Percentiles rank a stretch among this genome's conserved stretches.
Conservation (phyloP, 2,888 invertebrate species). For the Cheilosia vulpina region DNA sequence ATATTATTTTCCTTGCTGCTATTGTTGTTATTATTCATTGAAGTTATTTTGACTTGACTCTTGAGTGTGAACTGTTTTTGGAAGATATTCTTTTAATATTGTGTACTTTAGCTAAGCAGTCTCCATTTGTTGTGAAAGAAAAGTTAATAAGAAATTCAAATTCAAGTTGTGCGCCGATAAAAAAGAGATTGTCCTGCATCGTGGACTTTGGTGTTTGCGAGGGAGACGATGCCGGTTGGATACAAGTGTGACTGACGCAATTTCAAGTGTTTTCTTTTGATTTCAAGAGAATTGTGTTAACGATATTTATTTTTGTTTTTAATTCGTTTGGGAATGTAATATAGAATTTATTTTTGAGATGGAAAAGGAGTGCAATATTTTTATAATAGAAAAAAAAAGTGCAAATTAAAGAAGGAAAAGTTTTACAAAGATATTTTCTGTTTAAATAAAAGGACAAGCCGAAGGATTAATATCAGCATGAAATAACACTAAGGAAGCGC, state of each 20-base stretch:
- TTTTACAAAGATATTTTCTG: neutral
- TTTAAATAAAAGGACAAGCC: slow-evolving; percentile 37
- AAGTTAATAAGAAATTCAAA: neutral
- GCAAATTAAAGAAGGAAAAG: slow-evolving; percentile 6
- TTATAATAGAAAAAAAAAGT: slow-evolving; percentile 19
- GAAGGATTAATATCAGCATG: slow-evolving; percentile 60
- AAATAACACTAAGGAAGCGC: slow-evolving; percentile 40
- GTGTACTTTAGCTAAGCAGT: slow-evolving; percentile 9
- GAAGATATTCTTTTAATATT: slow-evolving; percentile 31
- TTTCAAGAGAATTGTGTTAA: slow-evolving; percentile 13
- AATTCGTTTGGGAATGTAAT: slow-evolving; percentile 3
- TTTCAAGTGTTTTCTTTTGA: slow-evolving; percentile 8
- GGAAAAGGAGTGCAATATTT: slow-evolving; percentile 47
- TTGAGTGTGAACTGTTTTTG: slow-evolving; percentile 25
- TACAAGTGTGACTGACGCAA: slow-evolving; percentile 38
- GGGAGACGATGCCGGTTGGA: slow-evolving; percentile 50
- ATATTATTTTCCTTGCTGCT: slow-evolving; percentile 65
- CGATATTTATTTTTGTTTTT: slow-evolving; percentile 1
- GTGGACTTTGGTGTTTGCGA: slow-evolving; percentile 40
- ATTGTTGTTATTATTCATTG: slow-evolving; percentile 71
- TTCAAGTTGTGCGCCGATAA: neutral
- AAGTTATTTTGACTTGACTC: slow-evolving; percentile 46
- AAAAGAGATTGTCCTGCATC: slow-evolving; percentile 21
- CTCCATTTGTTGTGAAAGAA: neutral
- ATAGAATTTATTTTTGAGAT: neutral